Evolutionary conservation across 92 coral and sea anemone genomes (phyloP).

Genomic region (Palythoa caribaeorum): DNA sequence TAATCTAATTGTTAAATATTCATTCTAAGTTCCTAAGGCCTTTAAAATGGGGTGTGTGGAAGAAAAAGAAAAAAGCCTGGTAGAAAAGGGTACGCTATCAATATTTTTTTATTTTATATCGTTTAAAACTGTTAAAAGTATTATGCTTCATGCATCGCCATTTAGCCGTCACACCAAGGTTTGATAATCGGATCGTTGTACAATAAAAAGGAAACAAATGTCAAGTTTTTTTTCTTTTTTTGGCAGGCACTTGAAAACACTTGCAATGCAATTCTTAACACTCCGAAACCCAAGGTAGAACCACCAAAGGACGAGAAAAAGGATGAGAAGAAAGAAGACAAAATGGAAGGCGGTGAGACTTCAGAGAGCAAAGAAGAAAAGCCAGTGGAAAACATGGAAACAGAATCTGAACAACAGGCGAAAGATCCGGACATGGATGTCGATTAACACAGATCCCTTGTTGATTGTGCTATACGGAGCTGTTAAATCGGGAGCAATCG

Average conservation of each 20-base stretch:
- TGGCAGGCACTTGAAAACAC: conserved; percentile 85
- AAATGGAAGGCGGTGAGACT: conserved; percentile 24
- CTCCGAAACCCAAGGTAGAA: conserved; percentile 94
- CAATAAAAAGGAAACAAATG: too few species aligned
- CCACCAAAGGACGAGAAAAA: conserved; percentile 94
- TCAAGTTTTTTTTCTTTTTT: neutral
- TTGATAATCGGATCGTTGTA: too few species aligned
- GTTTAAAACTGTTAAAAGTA: too few species aligned
- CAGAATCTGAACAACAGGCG: conserved; percentile 21
- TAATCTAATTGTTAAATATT: too few species aligned
- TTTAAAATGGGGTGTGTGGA: too few species aligned
- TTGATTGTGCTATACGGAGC: neutral
- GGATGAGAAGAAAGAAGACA: conserved; percentile 48
- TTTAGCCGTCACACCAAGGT: too few species aligned
- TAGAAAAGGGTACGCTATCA: too few species aligned
- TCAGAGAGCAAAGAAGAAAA: conserved; percentile 48
- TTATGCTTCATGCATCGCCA: too few species aligned
- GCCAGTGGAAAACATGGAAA: conserved; percentile 58
- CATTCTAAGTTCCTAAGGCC: too few species aligned
- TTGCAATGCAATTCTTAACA: conserved; percentile 85
- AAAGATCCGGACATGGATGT: conserved; percentile 41
- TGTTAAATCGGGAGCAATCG: neutral
- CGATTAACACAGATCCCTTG: neutral
- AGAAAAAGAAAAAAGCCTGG: too few species aligned
- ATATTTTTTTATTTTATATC: too few species aligned